Base-by-base conservation (phyloP, 2,888 invertebrate species). In the Lasius platythorax region DNA sequence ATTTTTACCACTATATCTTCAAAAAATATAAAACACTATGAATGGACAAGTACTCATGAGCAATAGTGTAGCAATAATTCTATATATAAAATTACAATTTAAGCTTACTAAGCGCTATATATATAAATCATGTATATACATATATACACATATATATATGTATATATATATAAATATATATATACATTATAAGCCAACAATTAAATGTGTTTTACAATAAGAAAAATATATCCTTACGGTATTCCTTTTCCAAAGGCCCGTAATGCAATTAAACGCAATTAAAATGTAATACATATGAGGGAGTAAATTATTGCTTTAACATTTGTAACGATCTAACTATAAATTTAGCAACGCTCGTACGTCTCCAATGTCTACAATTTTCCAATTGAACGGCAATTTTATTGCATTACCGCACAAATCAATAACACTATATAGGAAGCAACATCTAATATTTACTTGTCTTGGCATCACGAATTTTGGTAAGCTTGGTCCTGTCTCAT, bases 401-500 rank as follows among this genome's bases (percentile, higher is more conserved):
- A 23, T 78, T 18, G 30, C 8, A 78, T n/a, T 61, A 33, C n/a
- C 46, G 58, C 33, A n/a, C 23, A 81, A 81, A 72, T 72, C 15
- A 28, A 67, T 43, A 37, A 46, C 3, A 46, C 5, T 82, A 64
- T 67, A 61, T 87, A 85, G 83, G 87, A 87, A 88, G 89, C 91
- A 87, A 92, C 90, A 91, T 88, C 89, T 90, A 90, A 85, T 89
- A 91, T 90, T 72, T 72, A 79, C 68, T 84, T 83, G 50, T 84
- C 63, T 90, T 90, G 84, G 85, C 83, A 81, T 90, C 86, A 87
- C 81, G 86, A 85, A 83, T 72, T 68, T 93, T 93, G 93, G 93
- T 92, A 93, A 94, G 89, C 94, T 94, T 94, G 94, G 94, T 94
- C 92, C 93, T 93, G 92, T 93, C 91, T 93, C 91, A 91, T 90